Percentiles rank a stretch among this genome's conserved stretches.
These are phyloP conservation scores for Rhinophrynus dorsalis DNA, from an alignment of 2,797 vertebrate species.

Conservation along the genomic window DNA sequence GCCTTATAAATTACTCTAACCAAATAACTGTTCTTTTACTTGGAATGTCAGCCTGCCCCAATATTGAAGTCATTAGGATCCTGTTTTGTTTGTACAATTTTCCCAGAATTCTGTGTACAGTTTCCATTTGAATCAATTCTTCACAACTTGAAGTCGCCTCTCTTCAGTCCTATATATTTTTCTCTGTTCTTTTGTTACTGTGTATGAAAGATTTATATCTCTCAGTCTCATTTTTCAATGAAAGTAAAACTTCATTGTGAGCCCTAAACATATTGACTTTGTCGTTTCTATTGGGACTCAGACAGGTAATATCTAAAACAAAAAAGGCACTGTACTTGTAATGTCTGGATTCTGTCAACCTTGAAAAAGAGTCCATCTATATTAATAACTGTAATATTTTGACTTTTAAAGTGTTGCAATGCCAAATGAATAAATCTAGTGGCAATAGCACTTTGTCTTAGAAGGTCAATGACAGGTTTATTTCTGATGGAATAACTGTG, in stretches of 20 bases:
- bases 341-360: slow-evolving; percentile 39
- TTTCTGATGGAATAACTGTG: slow-evolving; percentile 53
- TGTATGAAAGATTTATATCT: slow-evolving; percentile 18
- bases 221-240: not conserved
- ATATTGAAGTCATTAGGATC: no score
- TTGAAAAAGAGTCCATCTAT: slow-evolving; percentile 45
- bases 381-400: slow-evolving; percentile 51
- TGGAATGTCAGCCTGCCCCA: no score
- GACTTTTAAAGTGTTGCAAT: slow-evolving; percentile 49
- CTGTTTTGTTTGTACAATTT: no score
- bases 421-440: slow-evolving; percentile 50
- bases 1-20: no score
- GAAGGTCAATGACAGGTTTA: slow-evolving; percentile 50
- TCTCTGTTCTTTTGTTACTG: not conserved
- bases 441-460: slow-evolving; percentile 41
- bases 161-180: no score
- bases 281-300: slow-evolving; percentile 28
- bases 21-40: no score
- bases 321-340: slow-evolving; percentile 33
- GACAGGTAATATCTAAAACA: not conserved
- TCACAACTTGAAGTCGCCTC: no score
- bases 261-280: slow-evolving; percentile 29
- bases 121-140: no score
- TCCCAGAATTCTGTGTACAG: no score
- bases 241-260: slow-evolving; percentile 14